Conservation (phyloP, 2,113 vertebrate genomes). For the Dicrurus megarhynchus region DNA sequence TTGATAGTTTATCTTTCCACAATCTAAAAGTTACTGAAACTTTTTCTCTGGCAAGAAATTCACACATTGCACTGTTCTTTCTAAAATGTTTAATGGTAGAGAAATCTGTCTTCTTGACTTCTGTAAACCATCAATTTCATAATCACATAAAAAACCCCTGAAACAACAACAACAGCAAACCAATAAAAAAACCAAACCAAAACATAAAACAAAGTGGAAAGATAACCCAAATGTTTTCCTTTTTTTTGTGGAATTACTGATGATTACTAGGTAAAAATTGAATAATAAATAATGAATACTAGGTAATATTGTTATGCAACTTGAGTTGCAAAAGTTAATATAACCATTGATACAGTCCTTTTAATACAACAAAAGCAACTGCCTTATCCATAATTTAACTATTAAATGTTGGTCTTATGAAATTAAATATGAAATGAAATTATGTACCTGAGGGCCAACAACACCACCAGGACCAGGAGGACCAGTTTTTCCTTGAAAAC, state of each 20-base stretch:
- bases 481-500: constrained; percentile 98
- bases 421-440: neutral
- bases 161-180: neutral
- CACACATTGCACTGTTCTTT: neutral
- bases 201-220: neutral
- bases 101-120: neutral
- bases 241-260: neutral
- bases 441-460: constrained; percentile 91
- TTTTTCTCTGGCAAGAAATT: neutral
- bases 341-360: neutral
- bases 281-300: no score
- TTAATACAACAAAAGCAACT: neutral
- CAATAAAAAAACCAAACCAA: neutral
- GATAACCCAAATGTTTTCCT: neutral
- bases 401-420: neutral
- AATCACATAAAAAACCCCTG: neutral
- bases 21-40: neutral
- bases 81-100: neutral
- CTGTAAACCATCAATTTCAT: neutral
- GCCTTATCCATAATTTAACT: neutral
- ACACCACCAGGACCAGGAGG: constrained; percentile 96
- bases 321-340: neutral
- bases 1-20: neutral
- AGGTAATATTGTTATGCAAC: neutral
- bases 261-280: neutral